Base-by-base conservation (phyloP, 2,797 vertebrate species). In the Remorina albescens region DNA sequence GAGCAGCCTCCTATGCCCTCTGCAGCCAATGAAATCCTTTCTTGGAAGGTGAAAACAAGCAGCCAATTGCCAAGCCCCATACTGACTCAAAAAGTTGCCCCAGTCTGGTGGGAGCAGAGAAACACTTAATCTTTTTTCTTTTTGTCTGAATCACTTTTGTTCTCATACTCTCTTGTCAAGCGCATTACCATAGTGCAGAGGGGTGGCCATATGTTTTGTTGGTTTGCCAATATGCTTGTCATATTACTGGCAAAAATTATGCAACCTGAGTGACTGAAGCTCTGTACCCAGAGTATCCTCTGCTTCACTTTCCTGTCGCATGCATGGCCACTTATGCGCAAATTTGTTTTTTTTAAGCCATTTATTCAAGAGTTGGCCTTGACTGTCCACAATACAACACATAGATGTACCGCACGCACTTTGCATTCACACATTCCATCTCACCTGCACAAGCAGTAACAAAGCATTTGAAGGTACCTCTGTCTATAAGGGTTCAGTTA, bases 21-120 rank as follows among this genome's bases (percentile, higher is more conserved):
- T 86, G 70, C 78, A 87, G 75, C 91, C 91, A 93, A 84, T 90
- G 66, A 89, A 83, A 88, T 83, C 82, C 67, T 75, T 88, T 78
- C 86, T 87, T 63, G 62, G 85, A 86, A 85, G 85, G 70, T 82
- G 67, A 77, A 87, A 77, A 88, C 86, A 89, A 89, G 80, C 84
- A 86, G 55, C 82, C 87, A 83, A 87, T 91, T 79, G 81, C 83
- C 84, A 79, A 80, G 63, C 70, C 65, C 37, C 74, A 86, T 88
- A 80, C 74, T 87, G 69, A 83, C 86, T 82, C 51, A 82, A 88
- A 76, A 67, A 68, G 63, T 79, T 70, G 81, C 73, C 69, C 39
- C 37, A 51, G 66, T 81, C 80, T 72, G 61, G 51, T 26, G 72
- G 71, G 74, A 78, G 57, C 37, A 73, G 21, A 64, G 37, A 78